Percentiles rank a stretch among this genome's conserved stretches.
These are phyloP conservation scores for Ferrisia virgata DNA, from an alignment of 2,888 invertebrate genomes.

Conservation along the genomic window DNA sequence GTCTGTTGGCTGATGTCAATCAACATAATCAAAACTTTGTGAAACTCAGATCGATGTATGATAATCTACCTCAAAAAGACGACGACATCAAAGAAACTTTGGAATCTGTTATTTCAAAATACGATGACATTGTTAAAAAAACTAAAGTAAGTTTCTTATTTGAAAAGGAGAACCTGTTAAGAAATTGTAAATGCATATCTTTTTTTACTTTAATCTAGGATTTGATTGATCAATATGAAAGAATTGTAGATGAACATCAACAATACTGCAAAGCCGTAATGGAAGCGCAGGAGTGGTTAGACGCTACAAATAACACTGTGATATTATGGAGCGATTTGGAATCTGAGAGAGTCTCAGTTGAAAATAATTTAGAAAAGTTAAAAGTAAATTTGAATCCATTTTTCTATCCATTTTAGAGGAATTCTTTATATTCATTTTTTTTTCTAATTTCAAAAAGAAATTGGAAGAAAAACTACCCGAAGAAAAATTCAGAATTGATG, in stretches of 20 bases:
- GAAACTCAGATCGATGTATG: constrained; percentile 75
- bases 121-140: constrained; percentile 66
- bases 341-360: constrained; percentile 76
- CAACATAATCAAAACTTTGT: constrained; percentile 81
- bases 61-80: constrained; percentile 73
- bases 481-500: constrained; percentile 78
- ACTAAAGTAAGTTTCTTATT: constrained; percentile 57
- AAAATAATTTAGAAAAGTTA: constrained; percentile 80
- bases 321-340: constrained; percentile 79
- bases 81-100: constrained; percentile 72
- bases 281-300: constrained; percentile 83
- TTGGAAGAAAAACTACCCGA: constrained; percentile 75
- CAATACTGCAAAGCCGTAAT: constrained; percentile 82
- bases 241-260: constrained; percentile 83
- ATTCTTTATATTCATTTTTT: constrained; percentile 40
- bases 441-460: constrained; percentile 55
- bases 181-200: not conserved
- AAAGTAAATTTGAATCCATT: too few species aligned
- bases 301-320: constrained; percentile 77
- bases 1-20: constrained; percentile 75
- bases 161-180: not conserved
- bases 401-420: not conserved
- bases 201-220: constrained; percentile 52
- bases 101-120: constrained; percentile 67
- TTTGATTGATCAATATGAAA: constrained; percentile 81